These are phyloP conservation scores for Butorides virescens DNA, from an alignment of 2,113 vertebrate species.

Conservation along the genomic window DNA sequence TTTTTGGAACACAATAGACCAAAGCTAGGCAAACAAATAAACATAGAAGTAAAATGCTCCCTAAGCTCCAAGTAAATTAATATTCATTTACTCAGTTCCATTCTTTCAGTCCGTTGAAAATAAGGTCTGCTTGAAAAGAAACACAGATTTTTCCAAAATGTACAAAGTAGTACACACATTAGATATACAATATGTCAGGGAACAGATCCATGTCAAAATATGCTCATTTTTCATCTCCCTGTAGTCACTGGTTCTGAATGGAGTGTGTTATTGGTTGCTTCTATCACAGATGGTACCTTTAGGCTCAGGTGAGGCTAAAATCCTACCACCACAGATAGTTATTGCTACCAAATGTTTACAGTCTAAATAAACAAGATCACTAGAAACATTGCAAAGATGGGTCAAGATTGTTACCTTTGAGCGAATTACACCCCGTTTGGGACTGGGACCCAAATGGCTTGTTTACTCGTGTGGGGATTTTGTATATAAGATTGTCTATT, in stretches of 20 bases:
- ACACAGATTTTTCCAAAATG: not conserved
- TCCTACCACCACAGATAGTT: not conserved
- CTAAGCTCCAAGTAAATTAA: not conserved
- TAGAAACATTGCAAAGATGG: not conserved
- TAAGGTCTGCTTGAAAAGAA: not conserved
- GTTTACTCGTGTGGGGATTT: not conserved
- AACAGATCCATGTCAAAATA: not conserved
- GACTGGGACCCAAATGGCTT: not conserved
- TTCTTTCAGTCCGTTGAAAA: not conserved
- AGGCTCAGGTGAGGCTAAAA: not conserved
- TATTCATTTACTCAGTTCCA: not conserved
- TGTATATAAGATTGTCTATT: not conserved
- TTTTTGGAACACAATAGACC: not conserved
- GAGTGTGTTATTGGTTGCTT: not conserved
- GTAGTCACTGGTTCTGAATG: not conserved
- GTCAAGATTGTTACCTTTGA: not conserved
- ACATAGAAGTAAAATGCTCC: not conserved
- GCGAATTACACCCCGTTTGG: not conserved
- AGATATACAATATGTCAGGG: not conserved
- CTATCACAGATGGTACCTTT: not conserved
- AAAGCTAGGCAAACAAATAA: not conserved
- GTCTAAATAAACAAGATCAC: not conserved
- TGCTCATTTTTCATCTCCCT: not conserved
- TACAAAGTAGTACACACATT: not conserved
- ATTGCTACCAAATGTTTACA: not conserved